Evolutionary conservation across 2,113 vertebrate species (phyloP).

Genomic region (Oophaga pumilio): DNA sequence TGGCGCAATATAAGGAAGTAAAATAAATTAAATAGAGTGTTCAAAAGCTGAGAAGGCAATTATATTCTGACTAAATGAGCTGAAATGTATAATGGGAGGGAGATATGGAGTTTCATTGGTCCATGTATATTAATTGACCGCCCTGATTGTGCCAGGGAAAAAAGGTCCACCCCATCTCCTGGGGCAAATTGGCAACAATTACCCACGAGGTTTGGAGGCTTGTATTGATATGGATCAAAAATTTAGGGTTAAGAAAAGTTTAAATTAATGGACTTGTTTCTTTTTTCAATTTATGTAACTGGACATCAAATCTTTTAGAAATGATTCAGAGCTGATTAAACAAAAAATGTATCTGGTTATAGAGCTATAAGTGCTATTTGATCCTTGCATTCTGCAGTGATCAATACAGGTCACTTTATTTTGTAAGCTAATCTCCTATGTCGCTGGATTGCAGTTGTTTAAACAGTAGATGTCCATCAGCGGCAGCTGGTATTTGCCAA

Average conservation of each 20-base stretch:
- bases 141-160: neutral
- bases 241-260: neutral
- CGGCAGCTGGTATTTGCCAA: constrained; percentile 37
- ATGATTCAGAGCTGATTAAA: neutral
- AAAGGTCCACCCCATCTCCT: neutral
- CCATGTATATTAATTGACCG: no score
- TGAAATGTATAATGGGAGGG: no score
- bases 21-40: no score
- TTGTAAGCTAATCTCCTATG: neutral
- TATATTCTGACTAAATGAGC: no score
- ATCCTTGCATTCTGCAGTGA: neutral
- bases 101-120: no score
- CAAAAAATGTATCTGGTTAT: neutral
- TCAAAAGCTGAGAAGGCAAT: no score
- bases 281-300: neutral
- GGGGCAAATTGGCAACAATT: no score
- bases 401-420: neutral
- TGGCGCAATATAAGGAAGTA: no score
- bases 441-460: constrained; percentile 16
- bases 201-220: neutral
- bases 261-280: neutral
- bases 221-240: neutral
- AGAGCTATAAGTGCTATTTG: neutral
- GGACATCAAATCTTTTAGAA: neutral
- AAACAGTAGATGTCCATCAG: constrained; percentile 15